Evolutionary conservation across 2,113 vertebrate genomes (phyloP), one percentile per base, ranked within the genome.

Genomic region (Speoplatyrhinus poulsoni): DNA sequence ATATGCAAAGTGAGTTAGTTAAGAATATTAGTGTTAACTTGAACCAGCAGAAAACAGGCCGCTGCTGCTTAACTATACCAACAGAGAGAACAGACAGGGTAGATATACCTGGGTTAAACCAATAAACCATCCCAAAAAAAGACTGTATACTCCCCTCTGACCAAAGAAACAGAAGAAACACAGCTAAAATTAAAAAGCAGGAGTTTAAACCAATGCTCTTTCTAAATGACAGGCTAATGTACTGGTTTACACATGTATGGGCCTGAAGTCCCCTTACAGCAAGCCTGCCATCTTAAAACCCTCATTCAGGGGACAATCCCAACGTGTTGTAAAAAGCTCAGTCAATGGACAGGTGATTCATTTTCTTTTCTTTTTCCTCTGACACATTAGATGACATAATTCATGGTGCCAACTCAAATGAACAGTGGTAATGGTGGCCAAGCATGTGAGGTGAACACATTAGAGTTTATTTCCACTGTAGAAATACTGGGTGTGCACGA

Each of bases 21-120:
- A 88, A 95, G 93, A 94, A 93, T 93, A 95, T 95, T 96, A 96
- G 95, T 95, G 96, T 96, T 95, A 89, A 91, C 93, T 94, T 93
- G 92, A 93, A 84, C 93, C 93, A 94, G 93, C 95, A 94, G 94
- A 92, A 92, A 93, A 84, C 77, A 69, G 92, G 91, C 78, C 77
- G 17, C 76, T 58, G 75, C 76, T 69, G 80, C 75, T 84, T 65
- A 67, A 85, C 75, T 80, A 88, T 81, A 86, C 76, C 57, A 48
- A 83, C 79, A 85, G 70, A 88, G 75, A 82, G 81, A 92, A 69
- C 60, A 83, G 11, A 46, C 60, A 75, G 60, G 65, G 69, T 71
- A 69, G 72, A 53, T 65, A 52, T 72, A 65, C 63, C 67, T 26
- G 26, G 78, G 66, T 70, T 65, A 72, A 63, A 73, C 84, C 75